Conservation (phyloP, 2,797 vertebrate genomes). For the Myotis planiceps region DNA sequence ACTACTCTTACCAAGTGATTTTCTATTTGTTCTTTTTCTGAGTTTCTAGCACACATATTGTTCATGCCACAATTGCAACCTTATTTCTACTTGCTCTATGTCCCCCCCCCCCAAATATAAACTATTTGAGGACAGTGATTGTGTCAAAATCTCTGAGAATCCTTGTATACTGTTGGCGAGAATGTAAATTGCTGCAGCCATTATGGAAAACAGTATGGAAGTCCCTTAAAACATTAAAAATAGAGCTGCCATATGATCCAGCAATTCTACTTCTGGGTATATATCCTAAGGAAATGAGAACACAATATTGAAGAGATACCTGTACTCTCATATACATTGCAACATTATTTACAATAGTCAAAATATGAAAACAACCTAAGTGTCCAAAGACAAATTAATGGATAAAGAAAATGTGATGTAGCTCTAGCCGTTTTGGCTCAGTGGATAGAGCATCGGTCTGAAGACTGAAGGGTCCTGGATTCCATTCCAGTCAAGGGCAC, state of each 20-base stretch:
- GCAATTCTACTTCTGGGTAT: not conserved
- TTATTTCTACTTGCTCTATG: not conserved
- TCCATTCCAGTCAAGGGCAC: too few relatives aligned
- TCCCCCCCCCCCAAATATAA: not conserved
- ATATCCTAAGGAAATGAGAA: not conserved
- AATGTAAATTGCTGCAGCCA: not conserved
- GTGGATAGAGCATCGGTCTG: too few relatives aligned
- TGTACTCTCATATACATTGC: not conserved
- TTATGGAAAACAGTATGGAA: not conserved
- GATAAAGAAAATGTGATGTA: not conserved
- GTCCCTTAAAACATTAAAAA: not conserved
- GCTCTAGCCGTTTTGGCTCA: too few relatives aligned
- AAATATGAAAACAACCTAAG: not conserved
- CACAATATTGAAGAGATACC: not conserved
- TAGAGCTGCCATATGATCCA: not conserved
- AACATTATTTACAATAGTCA: not conserved
- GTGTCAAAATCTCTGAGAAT: not conserved
- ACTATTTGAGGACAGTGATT: not conserved
- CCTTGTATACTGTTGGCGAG: not conserved
- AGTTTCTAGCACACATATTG: not conserved
- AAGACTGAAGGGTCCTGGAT: too few relatives aligned
- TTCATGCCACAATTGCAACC: not conserved
- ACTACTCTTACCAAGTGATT: not conserved
- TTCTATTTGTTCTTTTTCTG: not conserved
- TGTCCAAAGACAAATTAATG: not conserved